Evolutionary conservation across 92 coral and sea anemone species (phyloP).

Genomic region (Bergia sp.): DNA sequence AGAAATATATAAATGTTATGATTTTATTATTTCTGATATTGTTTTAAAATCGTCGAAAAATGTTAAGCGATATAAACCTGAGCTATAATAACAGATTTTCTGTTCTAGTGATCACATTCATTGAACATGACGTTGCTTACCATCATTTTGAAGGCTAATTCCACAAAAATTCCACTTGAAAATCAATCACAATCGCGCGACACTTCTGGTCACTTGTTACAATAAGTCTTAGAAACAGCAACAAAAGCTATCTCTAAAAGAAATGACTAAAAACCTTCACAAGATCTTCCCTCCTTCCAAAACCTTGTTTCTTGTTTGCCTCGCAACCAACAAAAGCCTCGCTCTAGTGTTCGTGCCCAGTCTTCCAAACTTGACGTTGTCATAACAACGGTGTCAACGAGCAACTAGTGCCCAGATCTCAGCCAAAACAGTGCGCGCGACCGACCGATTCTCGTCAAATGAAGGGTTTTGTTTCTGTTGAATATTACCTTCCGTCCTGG

Average conservation of each 20-base stretch:
- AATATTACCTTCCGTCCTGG: slow-evolving; percentile 45
- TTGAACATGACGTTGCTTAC: slow-evolving; percentile 9
- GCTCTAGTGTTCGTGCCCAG: slow-evolving; percentile 63
- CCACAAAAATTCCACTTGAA: not conserved
- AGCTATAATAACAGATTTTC: too few species aligned
- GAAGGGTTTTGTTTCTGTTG: slow-evolving; percentile 13
- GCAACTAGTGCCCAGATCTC: slow-evolving; percentile 44
- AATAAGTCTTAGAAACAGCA: not conserved
- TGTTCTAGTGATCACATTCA: too few species aligned
- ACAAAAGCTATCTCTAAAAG: not conserved
- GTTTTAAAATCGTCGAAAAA: too few species aligned
- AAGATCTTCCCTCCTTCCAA: not conserved
- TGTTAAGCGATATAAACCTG: not conserved
- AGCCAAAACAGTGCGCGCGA: not conserved
- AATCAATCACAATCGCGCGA: not conserved
- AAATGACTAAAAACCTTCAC: not conserved
- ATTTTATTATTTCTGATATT: too few species aligned
- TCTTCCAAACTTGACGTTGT: slow-evolving; percentile 13
- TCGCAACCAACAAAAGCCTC: slow-evolving; percentile 77
- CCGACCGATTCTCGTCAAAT: not conserved
- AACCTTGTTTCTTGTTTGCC: slow-evolving; percentile 53
- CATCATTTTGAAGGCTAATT: slow-evolving; percentile 29
- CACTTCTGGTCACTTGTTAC: not conserved
- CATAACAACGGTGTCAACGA: slow-evolving; percentile 29
- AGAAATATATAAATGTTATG: too few species aligned